phyloP scores from a whole-genome alignment of 2,888 invertebrate species.

The Dione juno region DNA sequence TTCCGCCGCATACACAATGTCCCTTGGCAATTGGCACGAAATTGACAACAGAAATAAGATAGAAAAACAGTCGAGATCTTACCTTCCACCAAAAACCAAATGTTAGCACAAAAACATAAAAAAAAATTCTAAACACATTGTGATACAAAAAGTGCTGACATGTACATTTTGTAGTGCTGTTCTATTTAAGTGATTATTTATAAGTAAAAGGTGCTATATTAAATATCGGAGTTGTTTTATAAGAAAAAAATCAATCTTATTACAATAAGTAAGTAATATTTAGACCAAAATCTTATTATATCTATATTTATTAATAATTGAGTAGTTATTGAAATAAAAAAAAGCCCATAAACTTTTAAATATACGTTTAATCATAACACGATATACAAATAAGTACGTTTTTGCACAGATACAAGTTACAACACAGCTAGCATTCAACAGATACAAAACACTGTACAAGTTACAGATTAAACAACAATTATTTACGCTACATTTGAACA shows the following conservation, averaged over 20 bases:
- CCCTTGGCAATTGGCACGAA: background rate
- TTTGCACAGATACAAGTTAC: conserved; percentile 49
- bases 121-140: background rate
- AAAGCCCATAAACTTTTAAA: conserved; percentile 51
- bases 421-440: conserved; percentile 62
- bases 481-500: conserved; percentile 43
- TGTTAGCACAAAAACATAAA: conserved; percentile 42
- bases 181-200: background rate
- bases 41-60: conserved; percentile 4
- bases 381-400: conserved; percentile 73
- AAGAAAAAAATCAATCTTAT: too few species aligned
- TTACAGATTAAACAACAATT: conserved; percentile 56
- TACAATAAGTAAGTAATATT: too few species aligned
- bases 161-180: conserved; percentile 12
- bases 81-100: conserved; percentile 37
- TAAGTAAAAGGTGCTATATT: background rate
- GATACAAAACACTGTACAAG: conserved; percentile 51
- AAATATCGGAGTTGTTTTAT: too few species aligned
- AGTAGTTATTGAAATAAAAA: conserved; percentile 7
- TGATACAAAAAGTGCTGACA: conserved; percentile 25
- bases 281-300: too few species aligned
- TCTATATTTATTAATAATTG: too few species aligned
- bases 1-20: too few species aligned
- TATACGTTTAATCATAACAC: conserved; percentile 65
- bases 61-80: conserved; percentile 19